Evolutionary conservation across 2,113 vertebrate genomes (phyloP), one percentile per base, ranked within the genome.

Genomic region (Potamarius usumacintae): DNA sequence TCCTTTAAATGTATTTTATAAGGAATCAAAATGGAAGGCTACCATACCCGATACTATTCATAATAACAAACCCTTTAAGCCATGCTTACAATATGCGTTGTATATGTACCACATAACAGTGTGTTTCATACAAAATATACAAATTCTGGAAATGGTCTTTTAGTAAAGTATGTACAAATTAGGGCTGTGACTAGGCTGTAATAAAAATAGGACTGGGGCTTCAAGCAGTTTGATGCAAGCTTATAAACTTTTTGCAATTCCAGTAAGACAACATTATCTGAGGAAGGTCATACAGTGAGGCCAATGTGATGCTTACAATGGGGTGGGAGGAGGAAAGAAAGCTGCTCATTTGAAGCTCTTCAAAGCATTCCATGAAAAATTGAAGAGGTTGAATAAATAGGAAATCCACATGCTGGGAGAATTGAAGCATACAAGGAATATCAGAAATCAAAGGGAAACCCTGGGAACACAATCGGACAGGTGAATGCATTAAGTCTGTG

Each of bases 291-390:
- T 83, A 67, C 83, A 62, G 74, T 22, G 5, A 88, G 87, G 85
- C 76, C 85, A 89, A 57, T 1, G 20, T 72, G 15, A 83, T 14
- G 76, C 50, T 71, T 84, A 86, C 91, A 92, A 90, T 48, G 78
- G 91, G 89, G 84, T 53, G 74, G 22, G 34, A 85, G 52, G 9
- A 76, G 84, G 42, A 90, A 87, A 82, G 71, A 86, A 90, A 88
- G 89, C 90, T 86, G 77, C 89, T 92, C 27, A 90, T 86, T 62
- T 84, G 7, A 92, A 91, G 71, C 83, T 89, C 18, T 88, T 92
- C 89, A 92, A 93, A 87, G 22, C 22, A 87, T 72, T 34, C 10
- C 58, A 81, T 86, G 72, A 52, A 71, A 77, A 90, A 72, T 67
- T 86, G 27, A 60, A 4, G 15, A 78, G 50, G 30, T 34, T 81